phyloP scores from a whole-genome alignment of 2,113 vertebrate species.

The Saimiri boliviensis region DNA sequence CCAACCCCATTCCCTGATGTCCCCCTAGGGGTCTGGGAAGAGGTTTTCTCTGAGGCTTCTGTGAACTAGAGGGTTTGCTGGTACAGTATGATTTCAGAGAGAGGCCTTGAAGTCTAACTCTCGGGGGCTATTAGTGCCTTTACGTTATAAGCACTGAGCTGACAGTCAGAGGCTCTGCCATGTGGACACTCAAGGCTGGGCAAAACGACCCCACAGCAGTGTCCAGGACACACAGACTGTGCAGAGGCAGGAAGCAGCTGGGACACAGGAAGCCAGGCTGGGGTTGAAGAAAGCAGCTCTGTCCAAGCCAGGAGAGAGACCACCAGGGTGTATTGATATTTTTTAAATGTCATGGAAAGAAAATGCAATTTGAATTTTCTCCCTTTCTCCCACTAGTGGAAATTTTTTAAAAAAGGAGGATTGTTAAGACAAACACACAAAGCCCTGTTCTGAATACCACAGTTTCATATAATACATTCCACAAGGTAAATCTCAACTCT shows the following conservation, averaged over 20 bases:
- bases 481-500: neutral
- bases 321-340: neutral
- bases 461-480: neutral
- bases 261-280: constrained; percentile 1
- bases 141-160: neutral
- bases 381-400: neutral
- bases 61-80: rapidly evolving
- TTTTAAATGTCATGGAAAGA: neutral
- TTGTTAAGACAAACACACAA: constrained; percentile 22
- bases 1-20: rapidly evolving
- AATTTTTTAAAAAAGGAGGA: neutral
- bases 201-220: neutral
- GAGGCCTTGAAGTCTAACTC: neutral
- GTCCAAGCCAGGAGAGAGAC: neutral
- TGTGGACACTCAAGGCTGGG: neutral
- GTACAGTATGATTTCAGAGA: neutral
- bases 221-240: neutral
- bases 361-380: neutral
- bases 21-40: neutral
- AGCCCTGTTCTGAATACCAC: neutral
- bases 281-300: neutral
- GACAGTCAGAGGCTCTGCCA: neutral
- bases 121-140: neutral
- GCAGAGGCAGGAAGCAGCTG: neutral
- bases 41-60: neutral